Conservation (phyloP, 1,140 invertebrate genomes). For the Drosophila elegans region DNA sequence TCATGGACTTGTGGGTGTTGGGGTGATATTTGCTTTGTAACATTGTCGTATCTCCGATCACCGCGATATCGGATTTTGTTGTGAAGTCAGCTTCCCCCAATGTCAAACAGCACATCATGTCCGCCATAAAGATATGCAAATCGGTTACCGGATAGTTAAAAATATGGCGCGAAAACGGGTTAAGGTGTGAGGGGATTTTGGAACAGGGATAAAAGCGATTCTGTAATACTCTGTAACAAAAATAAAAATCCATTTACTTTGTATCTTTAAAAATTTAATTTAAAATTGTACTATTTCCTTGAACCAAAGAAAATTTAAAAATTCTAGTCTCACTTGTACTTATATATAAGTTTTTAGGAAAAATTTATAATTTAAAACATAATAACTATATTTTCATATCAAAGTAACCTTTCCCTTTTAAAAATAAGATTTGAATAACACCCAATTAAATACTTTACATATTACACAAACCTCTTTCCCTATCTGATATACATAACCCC, state of each 20-base stretch:
- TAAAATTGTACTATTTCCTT: too few species aligned
- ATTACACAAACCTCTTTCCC: not conserved
- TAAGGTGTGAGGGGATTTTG: conserved; percentile 16
- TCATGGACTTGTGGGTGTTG: conserved; percentile 27
- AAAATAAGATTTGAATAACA: not conserved
- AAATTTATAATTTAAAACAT: too few species aligned
- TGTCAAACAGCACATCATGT: conserved; percentile 57
- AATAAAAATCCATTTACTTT: too few species aligned
- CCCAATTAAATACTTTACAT: conserved; percentile 7
- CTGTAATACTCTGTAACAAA: too few species aligned
- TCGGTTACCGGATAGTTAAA: conserved; percentile 30
- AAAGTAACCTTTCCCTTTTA: not conserved
- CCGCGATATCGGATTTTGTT: conserved; percentile 14
- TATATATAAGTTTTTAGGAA: too few species aligned
- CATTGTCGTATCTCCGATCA: conserved; percentile 12
- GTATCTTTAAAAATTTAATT: too few species aligned
- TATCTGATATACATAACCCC: not conserved
- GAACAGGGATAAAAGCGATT: too few species aligned
- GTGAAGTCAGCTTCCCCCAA: conserved; percentile 38
- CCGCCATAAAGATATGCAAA: conserved; percentile 56
- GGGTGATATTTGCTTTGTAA: conserved; percentile 21
- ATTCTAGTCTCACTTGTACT: too few species aligned
- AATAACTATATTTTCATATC: too few species aligned
- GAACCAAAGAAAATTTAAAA: too few species aligned
- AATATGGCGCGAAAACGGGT: conserved; percentile 36